These are phyloP conservation scores for Tachina lurida DNA, from an alignment of 2,888 invertebrate genomes.

Conservation along the genomic window DNA sequence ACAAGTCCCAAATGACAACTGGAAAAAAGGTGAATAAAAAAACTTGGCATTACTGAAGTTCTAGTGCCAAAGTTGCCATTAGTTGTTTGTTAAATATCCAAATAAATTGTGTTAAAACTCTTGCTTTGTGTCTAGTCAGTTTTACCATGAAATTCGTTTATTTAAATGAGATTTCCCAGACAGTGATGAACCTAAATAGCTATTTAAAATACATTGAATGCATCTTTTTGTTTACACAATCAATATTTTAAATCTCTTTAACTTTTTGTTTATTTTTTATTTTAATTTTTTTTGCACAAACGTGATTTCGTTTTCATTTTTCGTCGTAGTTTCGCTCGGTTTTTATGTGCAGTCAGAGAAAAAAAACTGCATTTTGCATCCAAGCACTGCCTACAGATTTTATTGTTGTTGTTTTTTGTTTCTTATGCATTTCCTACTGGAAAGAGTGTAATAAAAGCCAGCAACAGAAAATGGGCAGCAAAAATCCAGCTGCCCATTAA, in stretches of 20 bases:
- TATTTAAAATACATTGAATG: conserved; percentile 52
- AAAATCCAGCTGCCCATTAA: conserved; percentile 66
- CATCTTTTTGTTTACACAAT: conserved; percentile 57
- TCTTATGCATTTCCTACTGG: conserved; percentile 42
- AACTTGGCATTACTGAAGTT: no score
- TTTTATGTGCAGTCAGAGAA: neutral
- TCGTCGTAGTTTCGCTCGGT: conserved; percentile 27
- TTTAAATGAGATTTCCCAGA: neutral
- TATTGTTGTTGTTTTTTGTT: conserved; percentile 6
- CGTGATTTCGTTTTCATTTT: conserved; percentile 68
- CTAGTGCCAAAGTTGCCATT: no score
- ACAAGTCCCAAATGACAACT: no score
- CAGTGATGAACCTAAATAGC: conserved; percentile 43
- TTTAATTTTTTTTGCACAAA: conserved; percentile 63
- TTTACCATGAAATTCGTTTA: neutral
- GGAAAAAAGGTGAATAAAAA: no score
- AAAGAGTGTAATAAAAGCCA: conserved; percentile 23
- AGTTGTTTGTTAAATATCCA: no score
- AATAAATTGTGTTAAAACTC: neutral
- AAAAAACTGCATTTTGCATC: conserved; percentile 33
- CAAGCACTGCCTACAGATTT: conserved; percentile 59
- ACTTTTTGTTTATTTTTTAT: conserved; percentile 23
- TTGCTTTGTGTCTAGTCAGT: neutral
- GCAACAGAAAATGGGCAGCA: conserved; percentile 41
- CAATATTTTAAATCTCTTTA: conserved; percentile 54